Evolutionary conservation across 2,797 vertebrate genomes (phyloP), one percentile per base, ranked within the genome.

Genomic region (Ceryle rudis): DNA sequence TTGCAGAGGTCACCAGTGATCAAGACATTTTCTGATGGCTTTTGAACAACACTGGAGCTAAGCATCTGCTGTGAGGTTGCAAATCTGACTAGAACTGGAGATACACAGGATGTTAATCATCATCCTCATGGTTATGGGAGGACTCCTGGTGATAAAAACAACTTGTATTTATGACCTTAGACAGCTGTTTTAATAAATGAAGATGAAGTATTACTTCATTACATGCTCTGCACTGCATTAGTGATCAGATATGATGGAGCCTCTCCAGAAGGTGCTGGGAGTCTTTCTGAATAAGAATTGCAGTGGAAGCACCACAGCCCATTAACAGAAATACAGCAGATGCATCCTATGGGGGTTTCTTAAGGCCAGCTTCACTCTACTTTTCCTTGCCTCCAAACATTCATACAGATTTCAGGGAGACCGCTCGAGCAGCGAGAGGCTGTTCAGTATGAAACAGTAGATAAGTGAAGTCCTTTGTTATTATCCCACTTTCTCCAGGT

Each of bases 181-280:
- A 81, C 85, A 86, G 73, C 82, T 86, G 82, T 81, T 95, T 95
- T 89, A 95, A 86, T 79, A 79, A 90, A 83, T 13, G 20, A 47
- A 42, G 28, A 90, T 88, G 6, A 86, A 95, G 67, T 66, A 70
- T 75, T 69, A 88, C 70, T 93, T 84, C 55, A 89, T 80, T 89
- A 46, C 14, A 9, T 29, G 31, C 67, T 73, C 58, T 25, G 39
- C 58, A 28, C 42, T 70, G 51, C 52, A 33, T 25, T 55, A 37
- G 75, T 11, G 55, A 70, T 66, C 82, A 64, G 57, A 42, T 47
- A 19, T 7, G 62, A 81, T 74, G 75, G 64, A 86, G 44, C 26
- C 9, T 86, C 67, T 78, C 55, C 84, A 81, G 91, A 46, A 96
- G 89, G 84, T 65, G n/a, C 84, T 8, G 14, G 10, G 46, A 66